Base-by-base conservation (phyloP, 92 coral and sea anemone species). In the Palythoa grandis region DNA sequence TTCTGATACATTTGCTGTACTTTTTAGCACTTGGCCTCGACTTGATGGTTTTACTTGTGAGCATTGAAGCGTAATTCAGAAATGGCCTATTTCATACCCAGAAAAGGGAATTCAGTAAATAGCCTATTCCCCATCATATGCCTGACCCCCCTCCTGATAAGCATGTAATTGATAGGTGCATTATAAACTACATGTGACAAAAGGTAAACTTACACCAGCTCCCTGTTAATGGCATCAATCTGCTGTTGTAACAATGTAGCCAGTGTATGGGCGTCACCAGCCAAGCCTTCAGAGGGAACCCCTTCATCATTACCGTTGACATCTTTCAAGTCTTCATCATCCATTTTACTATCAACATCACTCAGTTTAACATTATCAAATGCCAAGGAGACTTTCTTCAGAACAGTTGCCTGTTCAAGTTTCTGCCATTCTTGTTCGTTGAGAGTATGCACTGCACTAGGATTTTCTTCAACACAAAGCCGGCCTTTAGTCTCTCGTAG, bases 361-460 rank as follows among this genome's bases (percentile, higher is more conserved):
- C 87, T 58, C 39, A 91, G 79, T 20, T 90, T 89, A 24, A 47
- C 85, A 56, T 88, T 93, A 75, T 96, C 99, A 78, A 96, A 96
- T 43, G 99, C 99, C 60, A 95, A 80, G 19, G 99, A 79, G 4
- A 94, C 97, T 85, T 91, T 97, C 50, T 95, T 92, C 0, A 97
- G 90, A 5, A 97, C 99, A 19, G 92, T 97, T 16, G 88, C 98
- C 84, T 97, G 99, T 54, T 97, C 97, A 23, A 97, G 87, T 78
- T 97, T 97, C 48, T 97, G 99, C 99, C 99, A 97, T 80, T 97
- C 99, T 74, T 97, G 96, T 83, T 97, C 99, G 58, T 97, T 95
- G 3, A 97, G 96, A 2, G 99, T 97, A 73, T 91, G 91, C 35
- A 97, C 99, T 48, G 95, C 95, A 63, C 96, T 94, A 2, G 97